Conservation (phyloP, 2,888 invertebrate genomes). For the Panzeria rudis region DNA sequence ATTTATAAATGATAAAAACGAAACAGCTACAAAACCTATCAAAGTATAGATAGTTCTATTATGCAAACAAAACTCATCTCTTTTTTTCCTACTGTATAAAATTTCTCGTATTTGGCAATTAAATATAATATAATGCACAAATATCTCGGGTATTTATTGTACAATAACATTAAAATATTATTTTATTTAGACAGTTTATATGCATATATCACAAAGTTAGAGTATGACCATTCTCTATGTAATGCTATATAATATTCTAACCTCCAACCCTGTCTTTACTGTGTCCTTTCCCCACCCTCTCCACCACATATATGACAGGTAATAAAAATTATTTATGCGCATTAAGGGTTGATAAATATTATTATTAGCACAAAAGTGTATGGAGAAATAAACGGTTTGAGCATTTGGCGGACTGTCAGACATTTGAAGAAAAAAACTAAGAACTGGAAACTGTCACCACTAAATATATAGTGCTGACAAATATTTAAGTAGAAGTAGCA, state of each 20-base stretch:
- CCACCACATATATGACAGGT: conserved; percentile 78
- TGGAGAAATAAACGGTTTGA: conserved; percentile 43
- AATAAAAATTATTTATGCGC: conserved; percentile 83
- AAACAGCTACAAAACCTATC: conserved; percentile 28
- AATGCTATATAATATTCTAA: neutral
- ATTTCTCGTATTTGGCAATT: conserved; percentile 76
- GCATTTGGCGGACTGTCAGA: conserved; percentile 69
- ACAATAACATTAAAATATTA: conserved; percentile 38
- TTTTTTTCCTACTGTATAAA: conserved; percentile 52
- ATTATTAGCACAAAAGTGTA: conserved; percentile 18
- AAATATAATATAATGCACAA: conserved; percentile 76
- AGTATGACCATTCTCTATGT: conserved; percentile 41
- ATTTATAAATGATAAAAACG: conserved; percentile 58
- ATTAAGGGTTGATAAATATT: conserved; percentile 79
- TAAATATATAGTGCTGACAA: conserved; percentile 68
- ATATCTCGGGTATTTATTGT: conserved; percentile 67
- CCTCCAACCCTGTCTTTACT: conserved; percentile 28
- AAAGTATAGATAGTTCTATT: conserved; percentile 6
- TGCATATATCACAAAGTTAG: conserved; percentile 2
- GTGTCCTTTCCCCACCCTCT: conserved; percentile 2
- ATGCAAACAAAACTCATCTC: conserved; percentile 6
- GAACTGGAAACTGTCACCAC: conserved; percentile 65
- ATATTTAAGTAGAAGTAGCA: conserved; percentile 45
- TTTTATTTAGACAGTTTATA: conserved; percentile 6
- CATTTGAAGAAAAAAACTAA: conserved; percentile 35